Base-by-base conservation (phyloP, 2,888 invertebrate genomes). In the Hydroisotoma schaefferi region DNA sequence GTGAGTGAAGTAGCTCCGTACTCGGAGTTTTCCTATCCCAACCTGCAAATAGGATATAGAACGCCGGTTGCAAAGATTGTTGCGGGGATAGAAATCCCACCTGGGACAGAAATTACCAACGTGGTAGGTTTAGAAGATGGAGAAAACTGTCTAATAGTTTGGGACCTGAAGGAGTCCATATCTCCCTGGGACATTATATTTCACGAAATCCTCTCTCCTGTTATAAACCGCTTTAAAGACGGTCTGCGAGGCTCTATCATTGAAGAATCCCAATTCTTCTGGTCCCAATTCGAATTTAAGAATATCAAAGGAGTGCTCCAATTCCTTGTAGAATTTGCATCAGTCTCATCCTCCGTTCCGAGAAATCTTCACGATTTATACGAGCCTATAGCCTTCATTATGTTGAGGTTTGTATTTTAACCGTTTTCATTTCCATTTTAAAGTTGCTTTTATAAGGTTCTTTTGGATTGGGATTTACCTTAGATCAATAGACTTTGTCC, bases 321-420 rank as follows among this genome's bases (percentile, higher is more conserved):
- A 27, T 71, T 71, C 52, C 43, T 69, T 4, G 53, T 60, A 1
- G 61, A 63, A 33, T 68, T 61, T 47, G 54, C 64, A 44, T 43
- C 59, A 20, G 28, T 57, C 4, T 59, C 65, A 0, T 46, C 59
- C 5, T 58, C 60, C 10, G 55, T 61, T 10, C 59, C 68, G 23
- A 33, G 44, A 1, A 53, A 63, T 25, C 20, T 69, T 20, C 49
- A 59, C 1, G 44, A 54, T 12, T 46, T 68, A 20, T 59, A 66
- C 27, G 60, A 65, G 18, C 68, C 69, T 1, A 29, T 59, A 1
- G 66, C 58, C n/a, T 57, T 53, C 18, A 60, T 71, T 20, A 56
- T 69, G 28, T 59, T 63, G 51, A 57, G 28, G 71, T 69, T 61
- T 58, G 58, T 55, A 28, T 27, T 20, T 37, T 40, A n/a, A 28